Percentiles rank a stretch among this genome's conserved stretches.
phyloP scores from a whole-genome alignment of 2,888 invertebrate species.

The Sthenelais limicola region DNA sequence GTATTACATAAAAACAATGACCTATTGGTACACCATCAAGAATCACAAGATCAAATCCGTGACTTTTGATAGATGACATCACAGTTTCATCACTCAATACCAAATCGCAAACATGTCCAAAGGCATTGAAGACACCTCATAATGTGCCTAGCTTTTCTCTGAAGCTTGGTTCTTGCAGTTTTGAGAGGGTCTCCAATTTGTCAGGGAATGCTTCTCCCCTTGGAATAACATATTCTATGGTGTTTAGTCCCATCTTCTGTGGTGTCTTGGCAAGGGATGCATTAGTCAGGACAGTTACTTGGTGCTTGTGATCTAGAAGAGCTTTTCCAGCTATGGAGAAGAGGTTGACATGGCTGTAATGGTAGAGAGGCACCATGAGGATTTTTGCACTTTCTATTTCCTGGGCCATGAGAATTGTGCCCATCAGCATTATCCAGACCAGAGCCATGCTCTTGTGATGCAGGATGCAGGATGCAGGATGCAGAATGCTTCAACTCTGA shows the following conservation, averaged over 20 bases:
- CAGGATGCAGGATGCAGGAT: too few species aligned
- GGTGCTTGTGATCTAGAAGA: neutral
- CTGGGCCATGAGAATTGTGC: too few species aligned
- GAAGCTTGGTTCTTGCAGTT: too few species aligned
- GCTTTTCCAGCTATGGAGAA: neutral
- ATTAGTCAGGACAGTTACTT: conserved; percentile 1
- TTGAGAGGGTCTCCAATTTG: neutral
- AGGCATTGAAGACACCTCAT: neutral
- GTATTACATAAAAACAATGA: conserved; percentile 11
- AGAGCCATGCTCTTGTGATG: too few species aligned
- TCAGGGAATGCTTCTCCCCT: neutral
- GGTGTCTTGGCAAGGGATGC: neutral
- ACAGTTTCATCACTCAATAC: neutral
- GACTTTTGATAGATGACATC: neutral
- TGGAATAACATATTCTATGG: neutral
- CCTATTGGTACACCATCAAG: neutral
- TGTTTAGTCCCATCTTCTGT: neutral
- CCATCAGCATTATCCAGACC: too few species aligned
- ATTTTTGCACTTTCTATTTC: neutral
- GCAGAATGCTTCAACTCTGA: too few species aligned
- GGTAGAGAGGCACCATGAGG: conserved; percentile 16
- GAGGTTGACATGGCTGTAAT: conserved; percentile 14
- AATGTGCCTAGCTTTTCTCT: too few species aligned
- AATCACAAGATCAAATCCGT: conserved; percentile 13
- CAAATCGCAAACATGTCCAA: neutral